Evolutionary conservation across 1,140 invertebrate species (phyloP).

Genomic region (Atta colombica): DNA sequence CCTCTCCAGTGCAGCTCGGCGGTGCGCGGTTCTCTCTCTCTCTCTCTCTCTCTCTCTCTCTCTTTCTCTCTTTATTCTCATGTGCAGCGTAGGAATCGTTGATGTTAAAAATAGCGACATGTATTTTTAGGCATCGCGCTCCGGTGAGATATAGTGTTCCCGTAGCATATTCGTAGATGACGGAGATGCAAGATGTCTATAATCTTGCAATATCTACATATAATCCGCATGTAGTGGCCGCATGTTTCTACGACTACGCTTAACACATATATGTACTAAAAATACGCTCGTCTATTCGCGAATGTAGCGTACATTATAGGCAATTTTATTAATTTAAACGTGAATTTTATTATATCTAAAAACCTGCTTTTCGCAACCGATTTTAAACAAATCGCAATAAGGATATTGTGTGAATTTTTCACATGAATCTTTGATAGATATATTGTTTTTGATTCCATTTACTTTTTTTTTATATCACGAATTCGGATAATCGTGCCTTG

Average conservation of each 20-base stretch:
- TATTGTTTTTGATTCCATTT: background rate
- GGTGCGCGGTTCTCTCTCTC: background rate
- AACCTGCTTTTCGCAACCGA: background rate
- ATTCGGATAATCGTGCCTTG: background rate
- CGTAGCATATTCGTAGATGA: constrained; percentile 51
- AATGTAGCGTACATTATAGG: too few relatives aligned
- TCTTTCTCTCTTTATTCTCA: constrained; percentile 23
- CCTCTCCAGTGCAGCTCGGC: background rate
- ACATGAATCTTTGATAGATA: too few relatives aligned
- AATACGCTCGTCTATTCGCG: background rate
- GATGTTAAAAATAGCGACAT: constrained; percentile 74
- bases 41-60: background rate
- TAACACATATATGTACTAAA: background rate
- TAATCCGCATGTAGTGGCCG: constrained; percentile 2
- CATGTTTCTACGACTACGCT: constrained; percentile 11
- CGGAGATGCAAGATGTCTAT: constrained; percentile 59
- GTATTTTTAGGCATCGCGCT: constrained; percentile 76
- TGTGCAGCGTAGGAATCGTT: constrained; percentile 51
- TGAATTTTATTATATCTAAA: background rate
- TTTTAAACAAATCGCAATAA: background rate
- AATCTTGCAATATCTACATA: constrained; percentile 44
- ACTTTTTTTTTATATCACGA: background rate
- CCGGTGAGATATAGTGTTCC: constrained; percentile 50
- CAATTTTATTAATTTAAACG: background rate
- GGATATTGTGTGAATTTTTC: background rate